Base-by-base conservation (phyloP, 2,888 invertebrate genomes). In the Platycheirus rosarum region DNA sequence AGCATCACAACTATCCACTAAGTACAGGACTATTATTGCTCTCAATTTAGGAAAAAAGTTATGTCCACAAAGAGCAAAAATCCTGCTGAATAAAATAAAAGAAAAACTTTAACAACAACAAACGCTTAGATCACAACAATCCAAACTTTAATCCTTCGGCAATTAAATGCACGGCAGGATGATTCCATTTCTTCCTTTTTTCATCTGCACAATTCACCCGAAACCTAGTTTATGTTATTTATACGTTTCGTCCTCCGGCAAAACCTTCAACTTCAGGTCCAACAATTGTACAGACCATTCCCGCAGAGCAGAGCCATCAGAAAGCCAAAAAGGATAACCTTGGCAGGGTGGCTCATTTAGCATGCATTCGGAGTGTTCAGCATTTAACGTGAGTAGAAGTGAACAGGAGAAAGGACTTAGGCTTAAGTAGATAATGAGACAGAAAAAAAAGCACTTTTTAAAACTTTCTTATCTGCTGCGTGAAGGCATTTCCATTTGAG, bases 351-450 rank as follows among this genome's bases (percentile, higher is more conserved):
- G 49, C 82, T 82, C 82, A 82, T 77, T 82, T 71, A 77, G 68
- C 77, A 82, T 82, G 77, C 82, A 82, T 68, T 44, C 71, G 68
- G 71, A 82, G 68, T 76, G 63, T 55, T 49, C 71, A 44, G 35
- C 13, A 62, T 77, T 71, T 76, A 77, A 53, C 60, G 66, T 60
- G 60, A 65, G 40, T 42, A 60, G 55, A 57, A 57, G 37, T 46
- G 66, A 70, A 76, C 51, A 60, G 57, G 60, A 75, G 70, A 77
- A 44, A 68, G 71, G 71, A 77, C 60, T 82, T 82, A 82, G 82
- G 62, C 82, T 70, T 71, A 71, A 82, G 82, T 55, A 77, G 77
- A 82, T 82, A 82, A 82, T 82, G 82, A 82, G 77, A 82, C 77
- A 77, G 68, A 82, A 82, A 78, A 82, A 76, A 66, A n/a, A n/a